Percentiles rank a stretch among this genome's conserved stretches.
These are phyloP conservation scores for Salarias fasciatus DNA, from an alignment of 2,797 vertebrate species.

Conservation along the genomic window DNA sequence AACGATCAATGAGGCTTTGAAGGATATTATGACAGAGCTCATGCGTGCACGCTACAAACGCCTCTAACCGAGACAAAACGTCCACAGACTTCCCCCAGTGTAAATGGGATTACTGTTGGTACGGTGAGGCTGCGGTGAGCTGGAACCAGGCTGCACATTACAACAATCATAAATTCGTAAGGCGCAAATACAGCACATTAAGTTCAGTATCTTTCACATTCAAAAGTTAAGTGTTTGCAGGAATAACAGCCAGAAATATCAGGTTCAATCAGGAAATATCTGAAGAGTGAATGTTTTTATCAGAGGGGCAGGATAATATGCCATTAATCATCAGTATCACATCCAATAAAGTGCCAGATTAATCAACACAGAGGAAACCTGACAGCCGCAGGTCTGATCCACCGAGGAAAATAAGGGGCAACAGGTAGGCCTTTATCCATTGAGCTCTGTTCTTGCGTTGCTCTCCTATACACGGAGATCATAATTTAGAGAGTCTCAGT, in stretches of 20 bases:
- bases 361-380: slow-evolving; percentile 70
- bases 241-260: slow-evolving; percentile 52
- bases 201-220: slow-evolving; percentile 27
- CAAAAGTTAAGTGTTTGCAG: slow-evolving; percentile 29
- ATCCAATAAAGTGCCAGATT: slow-evolving; percentile 75
- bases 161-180: not conserved
- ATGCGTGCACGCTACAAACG: not conserved
- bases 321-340: slow-evolving; percentile 79
- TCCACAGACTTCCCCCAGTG: not conserved
- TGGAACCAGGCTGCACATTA: not conserved
- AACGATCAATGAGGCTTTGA: not conserved
- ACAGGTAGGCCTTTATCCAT: slow-evolving; percentile 78
- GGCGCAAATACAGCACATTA: not conserved
- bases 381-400: slow-evolving; percentile 68
- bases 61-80: slow-evolving; percentile 1
- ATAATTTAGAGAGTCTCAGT: slow-evolving; percentile 77
- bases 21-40: not conserved
- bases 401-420: slow-evolving; percentile 68
- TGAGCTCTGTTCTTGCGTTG: slow-evolving; percentile 75
- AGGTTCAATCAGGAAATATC: slow-evolving; percentile 59
- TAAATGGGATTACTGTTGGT: not conserved
- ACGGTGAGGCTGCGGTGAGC: not conserved
- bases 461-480: slow-evolving; percentile 74
- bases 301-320: slow-evolving; percentile 61
- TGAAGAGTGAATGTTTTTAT: slow-evolving; percentile 67